Base-by-base conservation (phyloP, 1,140 invertebrate genomes). In the Drosophila jambulina region DNA sequence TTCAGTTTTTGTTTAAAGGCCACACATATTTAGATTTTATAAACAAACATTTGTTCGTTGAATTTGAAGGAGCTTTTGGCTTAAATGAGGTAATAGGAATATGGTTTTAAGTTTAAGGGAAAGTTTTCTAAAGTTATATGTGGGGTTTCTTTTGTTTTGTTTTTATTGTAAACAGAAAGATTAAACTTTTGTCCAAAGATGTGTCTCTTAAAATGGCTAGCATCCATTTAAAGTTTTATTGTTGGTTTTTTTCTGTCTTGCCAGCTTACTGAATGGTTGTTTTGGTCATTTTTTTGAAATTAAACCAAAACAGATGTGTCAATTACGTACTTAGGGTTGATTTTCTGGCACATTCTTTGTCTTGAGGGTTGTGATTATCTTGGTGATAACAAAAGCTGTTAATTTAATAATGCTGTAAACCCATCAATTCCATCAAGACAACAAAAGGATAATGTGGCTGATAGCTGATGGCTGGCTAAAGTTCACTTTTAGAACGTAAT, bases 331-430 rank as follows among this genome's bases (percentile, higher is more conserved):
- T 54, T 23, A 9, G 4, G 4, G 29, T 36, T 54, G 4, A 36
- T 9, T 54, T 34, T 54, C 51, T 23, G 3, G 19, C 8, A 10
- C 17, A 34, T 36, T 34, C 19, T 17, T 54, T 54, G 51, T 36
- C 19, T 21, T 23, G 4, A 23, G 17, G 29, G 4, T 27, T 36
- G 32, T 54, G 19, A 54, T 54, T 54, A 36, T 54, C 29, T 54
- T 7, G 32, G 1, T 5, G 51, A 54, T 36, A 36, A 36, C 13
- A 15, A 54, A 21, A 17, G 51, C 13, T 36, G 13, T 54, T 36
- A 15, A 54, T 23, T 54, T 54, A 54, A 54, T 36, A 36, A 17
- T 17, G 32, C 51, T 54, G 51, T 54, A 54, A 54, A 54, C 17
- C 51, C 32, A 32, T 32, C n/a, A 51, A 51, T 19, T 3, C 12